A percentile compares a stretch with the other conserved stretches of the same genome.
These are phyloP conservation scores for Salmo trutta DNA, from an alignment of 2,797 vertebrate species.

Conservation along the genomic window DNA sequence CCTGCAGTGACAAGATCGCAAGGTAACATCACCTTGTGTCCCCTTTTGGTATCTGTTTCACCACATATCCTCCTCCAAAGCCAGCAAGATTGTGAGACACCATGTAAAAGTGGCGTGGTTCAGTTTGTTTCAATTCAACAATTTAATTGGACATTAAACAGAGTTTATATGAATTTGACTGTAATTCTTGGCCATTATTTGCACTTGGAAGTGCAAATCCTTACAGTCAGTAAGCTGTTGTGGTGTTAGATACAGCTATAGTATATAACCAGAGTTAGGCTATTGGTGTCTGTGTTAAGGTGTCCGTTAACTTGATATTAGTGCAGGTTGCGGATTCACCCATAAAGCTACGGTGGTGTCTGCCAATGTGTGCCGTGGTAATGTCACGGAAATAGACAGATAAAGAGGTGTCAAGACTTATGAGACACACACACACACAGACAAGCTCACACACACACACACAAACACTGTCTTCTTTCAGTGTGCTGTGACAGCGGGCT, in stretches of 20 bases:
- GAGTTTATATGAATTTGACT: background rate
- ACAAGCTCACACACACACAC: background rate
- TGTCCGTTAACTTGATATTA: no score
- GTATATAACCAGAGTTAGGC: no score
- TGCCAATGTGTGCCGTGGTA: background rate
- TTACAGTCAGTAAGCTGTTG: background rate
- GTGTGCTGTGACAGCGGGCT: conserved; percentile 26
- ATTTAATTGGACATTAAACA: background rate
- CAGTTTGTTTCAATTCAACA: background rate
- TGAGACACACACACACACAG: background rate
- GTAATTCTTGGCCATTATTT: background rate
- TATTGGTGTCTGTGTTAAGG: no score
- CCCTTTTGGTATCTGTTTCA: background rate
- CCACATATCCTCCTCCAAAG: background rate
- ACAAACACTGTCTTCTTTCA: background rate
- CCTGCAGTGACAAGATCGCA: conserved; percentile 97
- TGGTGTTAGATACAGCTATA: no score
- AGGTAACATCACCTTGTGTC: conserved; percentile 71
- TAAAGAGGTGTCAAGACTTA: no score
- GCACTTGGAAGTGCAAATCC: background rate
- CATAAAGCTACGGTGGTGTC: no score
- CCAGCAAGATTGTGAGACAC: background rate
- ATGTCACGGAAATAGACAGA: background rate
- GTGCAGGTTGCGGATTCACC: no score
- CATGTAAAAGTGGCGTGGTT: background rate